Evolutionary conservation across 2,797 vertebrate species (phyloP).

Genomic region (Oryzias dopingdopingensis): DNA sequence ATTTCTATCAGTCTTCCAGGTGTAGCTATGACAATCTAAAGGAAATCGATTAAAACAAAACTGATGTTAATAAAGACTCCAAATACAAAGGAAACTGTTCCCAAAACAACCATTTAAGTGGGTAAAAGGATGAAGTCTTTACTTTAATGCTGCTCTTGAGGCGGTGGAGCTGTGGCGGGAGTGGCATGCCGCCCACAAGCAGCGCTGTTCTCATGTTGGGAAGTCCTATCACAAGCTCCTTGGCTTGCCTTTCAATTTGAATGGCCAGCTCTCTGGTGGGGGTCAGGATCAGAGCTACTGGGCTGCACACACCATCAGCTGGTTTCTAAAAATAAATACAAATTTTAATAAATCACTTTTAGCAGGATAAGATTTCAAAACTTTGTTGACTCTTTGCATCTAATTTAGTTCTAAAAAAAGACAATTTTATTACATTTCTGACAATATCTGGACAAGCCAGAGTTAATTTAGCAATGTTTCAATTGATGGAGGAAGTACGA

Average conservation of each 20-base stretch:
- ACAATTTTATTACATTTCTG: no score
- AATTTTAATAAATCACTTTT: no score
- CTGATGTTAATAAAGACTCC: neutral
- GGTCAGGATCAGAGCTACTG: constrained; percentile 85
- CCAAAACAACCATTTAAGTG: neutral
- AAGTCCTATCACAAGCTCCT: constrained; percentile 88
- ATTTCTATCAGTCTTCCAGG: constrained; percentile 93
- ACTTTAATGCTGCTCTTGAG: constrained; percentile 91
- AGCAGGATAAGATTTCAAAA: no score
- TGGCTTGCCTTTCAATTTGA: constrained; percentile 92
- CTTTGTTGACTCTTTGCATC: no score
- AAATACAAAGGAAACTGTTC: no score
- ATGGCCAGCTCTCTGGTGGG: constrained; percentile 94
- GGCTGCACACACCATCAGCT: constrained; percentile 37
- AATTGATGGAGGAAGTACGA: no score
- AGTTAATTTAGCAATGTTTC: no score
- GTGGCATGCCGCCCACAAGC: constrained; percentile 91
- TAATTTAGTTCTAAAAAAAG: no score
- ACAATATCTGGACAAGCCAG: no score
- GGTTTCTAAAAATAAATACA: constrained; percentile 48
- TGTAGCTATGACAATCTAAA: constrained; percentile 91
- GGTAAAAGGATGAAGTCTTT: constrained; percentile 10
- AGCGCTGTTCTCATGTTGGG: constrained; percentile 92
- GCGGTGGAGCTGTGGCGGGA: constrained; percentile 92
- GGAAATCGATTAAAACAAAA: constrained; percentile 2